Base-by-base conservation (phyloP, 2,888 invertebrate species). In the Coleophora deauratella region DNA sequence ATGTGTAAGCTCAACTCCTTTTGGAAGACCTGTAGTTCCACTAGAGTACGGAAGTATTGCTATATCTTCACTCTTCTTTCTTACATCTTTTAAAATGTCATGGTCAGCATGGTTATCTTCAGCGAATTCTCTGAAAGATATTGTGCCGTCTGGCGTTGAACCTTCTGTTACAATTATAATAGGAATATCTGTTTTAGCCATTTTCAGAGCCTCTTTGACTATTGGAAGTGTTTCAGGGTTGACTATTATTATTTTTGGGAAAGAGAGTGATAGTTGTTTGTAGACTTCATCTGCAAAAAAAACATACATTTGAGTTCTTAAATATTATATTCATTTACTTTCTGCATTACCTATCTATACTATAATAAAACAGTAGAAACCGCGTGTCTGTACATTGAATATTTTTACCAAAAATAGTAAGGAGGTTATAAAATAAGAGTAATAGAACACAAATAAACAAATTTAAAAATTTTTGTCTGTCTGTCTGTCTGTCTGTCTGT, bases 11-110 rank as follows among this genome's bases (percentile, higher is more conserved):
- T 89, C 85, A 0, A 93, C 92, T 6, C 91, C 93, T 78, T 94
- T 93, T 0, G 93, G 91, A 14, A 92, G 50, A 0, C 96, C 96
- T 0, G 95, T 96, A 0, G 96, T 96, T 3, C 94, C 94, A 64
- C 94, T 95, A 3, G 95, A 95, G 76, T 92, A 96, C 0, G 93
- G 94, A 49, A 96, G 59, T 27, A 93, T 65, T 0, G 88, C 87
- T 2, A 91, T 68, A 55, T 93, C 92, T 10, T 90, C 76, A 1
- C 78, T 51, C 32, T 51, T 59, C 40, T 73, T 64, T 11, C 62
- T 71, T 9, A 80, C 74, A 14, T 72, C 59, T 42, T 73, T 85
- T 33, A 90, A 55, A 38, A 81, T 59, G 47, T 75, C 72, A 11
- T 86, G 69, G 50, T 90, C 88, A 8, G 85, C 66, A 41, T 74